phyloP scores from a whole-genome alignment of 1,140 invertebrate genomes.

The Atta cephalotes region DNA sequence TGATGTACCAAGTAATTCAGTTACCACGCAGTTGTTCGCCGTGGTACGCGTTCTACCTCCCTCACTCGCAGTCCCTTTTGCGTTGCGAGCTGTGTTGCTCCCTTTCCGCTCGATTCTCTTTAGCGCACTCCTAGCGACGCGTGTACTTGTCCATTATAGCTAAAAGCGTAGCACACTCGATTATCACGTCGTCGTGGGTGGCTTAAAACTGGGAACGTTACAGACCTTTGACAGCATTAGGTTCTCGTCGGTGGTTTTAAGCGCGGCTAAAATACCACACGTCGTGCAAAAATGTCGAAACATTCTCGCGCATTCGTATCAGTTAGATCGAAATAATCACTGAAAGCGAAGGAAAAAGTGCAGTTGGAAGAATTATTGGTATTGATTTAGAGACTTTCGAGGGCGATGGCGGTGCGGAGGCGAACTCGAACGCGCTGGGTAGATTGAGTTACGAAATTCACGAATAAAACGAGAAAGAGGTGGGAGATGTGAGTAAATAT shows the following conservation, averaged over 20 bases:
- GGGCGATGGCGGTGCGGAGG: neutral
- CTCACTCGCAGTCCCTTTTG: constrained; percentile 73
- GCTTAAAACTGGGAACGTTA: constrained; percentile 82
- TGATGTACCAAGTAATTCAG: constrained; percentile 84
- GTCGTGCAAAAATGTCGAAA: constrained; percentile 23
- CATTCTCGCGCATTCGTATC: neutral
- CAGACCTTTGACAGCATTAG: constrained; percentile 69
- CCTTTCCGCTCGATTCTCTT: constrained; percentile 56
- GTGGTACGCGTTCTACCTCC: constrained; percentile 32
- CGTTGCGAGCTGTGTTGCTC: constrained; percentile 63
- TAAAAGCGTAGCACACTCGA: constrained; percentile 86
- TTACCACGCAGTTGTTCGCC: constrained; percentile 84
- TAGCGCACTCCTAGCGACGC: constrained; percentile 80
- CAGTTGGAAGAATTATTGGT: constrained; percentile 46
- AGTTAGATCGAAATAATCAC: constrained; percentile 15
- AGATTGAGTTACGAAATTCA: constrained; percentile 60
- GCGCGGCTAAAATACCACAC: constrained; percentile 22
- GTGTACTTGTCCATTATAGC: constrained; percentile 85
- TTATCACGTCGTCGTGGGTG: constrained; percentile 83
- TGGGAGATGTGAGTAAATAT: constrained; percentile 56
- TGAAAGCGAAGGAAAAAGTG: constrained; percentile 10
- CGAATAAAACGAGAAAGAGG: constrained; percentile 49
- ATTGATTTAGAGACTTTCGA: constrained; percentile 46
- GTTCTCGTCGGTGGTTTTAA: constrained; percentile 54
- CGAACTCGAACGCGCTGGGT: constrained; percentile 2